phyloP scores from a whole-genome alignment of 2,113 vertebrate genomes.

The Capreolus pygargus region DNA sequence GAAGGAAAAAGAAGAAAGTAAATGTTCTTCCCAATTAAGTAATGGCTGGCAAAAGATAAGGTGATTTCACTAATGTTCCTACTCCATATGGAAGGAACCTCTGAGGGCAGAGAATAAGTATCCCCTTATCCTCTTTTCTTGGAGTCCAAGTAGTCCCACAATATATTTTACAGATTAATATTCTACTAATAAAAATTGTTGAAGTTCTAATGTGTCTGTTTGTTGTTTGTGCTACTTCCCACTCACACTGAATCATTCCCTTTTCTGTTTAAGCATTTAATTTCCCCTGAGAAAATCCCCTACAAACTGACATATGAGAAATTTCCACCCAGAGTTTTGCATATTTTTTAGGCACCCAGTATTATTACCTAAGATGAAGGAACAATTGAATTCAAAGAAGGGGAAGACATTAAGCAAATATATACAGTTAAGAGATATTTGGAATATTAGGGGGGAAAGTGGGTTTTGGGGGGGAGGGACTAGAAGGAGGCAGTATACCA shows the following conservation, averaged over 20 bases:
- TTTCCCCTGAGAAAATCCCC: not conserved
- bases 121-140: not conserved
- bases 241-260: not conserved
- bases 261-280: not conserved
- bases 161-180: not conserved
- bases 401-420: not conserved
- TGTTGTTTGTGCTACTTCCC: not conserved
- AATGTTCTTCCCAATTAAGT: no score
- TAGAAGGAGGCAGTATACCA: not conserved
- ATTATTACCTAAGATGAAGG: not conserved
- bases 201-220: not conserved
- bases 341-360: not conserved
- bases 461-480: accelerated
- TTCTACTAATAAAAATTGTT: not conserved
- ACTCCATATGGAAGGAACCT: not conserved
- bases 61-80: not conserved
- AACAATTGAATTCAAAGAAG: not conserved
- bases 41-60: not conserved
- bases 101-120: not conserved
- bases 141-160: not conserved
- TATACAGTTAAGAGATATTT: not conserved
- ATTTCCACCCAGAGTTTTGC: not conserved
- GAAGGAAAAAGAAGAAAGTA: not conserved
- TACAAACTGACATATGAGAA: not conserved
- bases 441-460: not conserved